Base-by-base conservation (phyloP, 2,888 invertebrate species). In the Shargacucullia verbasci region DNA sequence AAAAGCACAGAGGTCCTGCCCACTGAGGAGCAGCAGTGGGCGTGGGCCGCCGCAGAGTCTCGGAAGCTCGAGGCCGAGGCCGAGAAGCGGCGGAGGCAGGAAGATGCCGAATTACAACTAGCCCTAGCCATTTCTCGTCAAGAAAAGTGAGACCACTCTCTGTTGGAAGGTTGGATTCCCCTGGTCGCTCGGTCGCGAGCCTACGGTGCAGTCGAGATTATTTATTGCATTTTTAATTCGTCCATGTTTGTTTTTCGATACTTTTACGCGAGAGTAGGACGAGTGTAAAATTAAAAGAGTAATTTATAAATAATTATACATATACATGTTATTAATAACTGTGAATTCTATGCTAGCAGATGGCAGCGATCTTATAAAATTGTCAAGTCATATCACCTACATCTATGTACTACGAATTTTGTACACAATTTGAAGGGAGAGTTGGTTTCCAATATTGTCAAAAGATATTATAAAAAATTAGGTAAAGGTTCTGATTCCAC, bases 21-120 rank as follows among this genome's bases (percentile, higher is more conserved):
- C 0, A 91, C 94, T 0, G 96, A 97, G 83, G 96, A 96, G 77
- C 95, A 96, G 83, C 97, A 97, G 87, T 87, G 96, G 83, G 96
- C 95, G 13, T 97, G 97, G 97, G 97, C 96, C 65, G 95, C 95
- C 67, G 93, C 96, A 10, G 95, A 95, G 70, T 94, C 91, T 47
- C 89, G 95, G 63, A 88, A 95, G 38, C 90, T 95, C 64, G 95
- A 94, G 71, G 97, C 95, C 60, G 95, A 95, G 72, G 92, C 95
- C 12, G 95, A 95, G 61, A 94, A 90, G 48, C 89, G 95, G 66
- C 89, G 95, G 44, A 89, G 95, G 50, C 95, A 93, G 63, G 97
- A 97, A 80, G 95, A 96, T 66, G 96, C 95, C n/a, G 97, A 97
- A 78, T 88, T 97, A 49, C 96, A 96, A 79, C 93, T 96, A 34